Percentiles rank a stretch among this genome's conserved stretches.
Evolutionary conservation across 2,888 invertebrate species (phyloP).

Genomic region (Apotomis turbidana): DNA sequence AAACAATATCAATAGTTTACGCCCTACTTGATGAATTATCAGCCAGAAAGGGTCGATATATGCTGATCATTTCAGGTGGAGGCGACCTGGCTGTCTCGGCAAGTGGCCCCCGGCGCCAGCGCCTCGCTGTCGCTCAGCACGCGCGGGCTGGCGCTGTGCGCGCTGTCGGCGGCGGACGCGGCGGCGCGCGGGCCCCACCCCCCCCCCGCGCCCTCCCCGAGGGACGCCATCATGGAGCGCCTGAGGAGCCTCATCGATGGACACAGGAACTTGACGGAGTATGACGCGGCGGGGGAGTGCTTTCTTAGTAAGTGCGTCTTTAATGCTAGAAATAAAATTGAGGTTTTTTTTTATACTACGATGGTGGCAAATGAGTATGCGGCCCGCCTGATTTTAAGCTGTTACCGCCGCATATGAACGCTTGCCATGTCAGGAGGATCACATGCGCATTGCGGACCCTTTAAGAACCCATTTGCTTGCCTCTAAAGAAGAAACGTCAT

Average conservation of each 20-base stretch:
- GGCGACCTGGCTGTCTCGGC: constrained; percentile 63
- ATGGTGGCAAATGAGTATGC: too few species aligned
- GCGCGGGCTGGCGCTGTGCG: constrained; percentile 71
- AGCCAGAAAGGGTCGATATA: too few species aligned
- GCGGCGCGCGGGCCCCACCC: constrained; percentile 60
- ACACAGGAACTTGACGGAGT: constrained; percentile 70
- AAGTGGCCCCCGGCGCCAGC: constrained; percentile 62
- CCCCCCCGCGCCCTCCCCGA: constrained; percentile 51
- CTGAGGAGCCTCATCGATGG: constrained; percentile 62
- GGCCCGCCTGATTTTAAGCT: too few species aligned
- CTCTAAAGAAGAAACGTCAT: too few species aligned
- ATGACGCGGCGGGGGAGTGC: constrained; percentile 70
- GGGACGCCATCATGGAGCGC: constrained; percentile 56
- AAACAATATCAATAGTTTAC: too few species aligned
- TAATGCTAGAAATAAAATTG: neutral
- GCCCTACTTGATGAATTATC: too few species aligned
- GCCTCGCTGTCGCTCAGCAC: constrained; percentile 62
- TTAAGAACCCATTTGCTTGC: too few species aligned
- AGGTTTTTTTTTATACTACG: too few species aligned
- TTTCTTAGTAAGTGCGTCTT: constrained; percentile 62
- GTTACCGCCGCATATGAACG: too few species aligned
- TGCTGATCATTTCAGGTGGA: constrained; percentile 60
- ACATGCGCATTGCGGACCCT: too few species aligned
- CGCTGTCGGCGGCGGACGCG: constrained; percentile 65
- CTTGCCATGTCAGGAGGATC: too few species aligned